Conservation (phyloP, 2,113 vertebrate genomes). For the Oryzias celebensis region DNA sequence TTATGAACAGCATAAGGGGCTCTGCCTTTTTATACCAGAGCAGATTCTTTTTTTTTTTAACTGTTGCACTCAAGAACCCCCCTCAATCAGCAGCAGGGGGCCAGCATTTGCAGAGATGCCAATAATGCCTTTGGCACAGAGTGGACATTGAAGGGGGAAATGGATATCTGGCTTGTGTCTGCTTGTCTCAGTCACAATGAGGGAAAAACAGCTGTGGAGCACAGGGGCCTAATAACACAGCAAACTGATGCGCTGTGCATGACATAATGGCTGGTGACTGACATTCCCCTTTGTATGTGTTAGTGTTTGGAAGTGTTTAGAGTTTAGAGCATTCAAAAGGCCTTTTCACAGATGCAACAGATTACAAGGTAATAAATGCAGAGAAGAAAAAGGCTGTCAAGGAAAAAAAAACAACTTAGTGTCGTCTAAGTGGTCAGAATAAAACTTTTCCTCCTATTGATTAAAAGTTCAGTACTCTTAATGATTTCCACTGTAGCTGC, state of each 20-base stretch:
- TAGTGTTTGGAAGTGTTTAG: not conserved
- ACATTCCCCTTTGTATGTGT: conserved; percentile 6
- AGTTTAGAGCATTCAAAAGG: conserved; percentile 3
- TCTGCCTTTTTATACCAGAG: too few species aligned
- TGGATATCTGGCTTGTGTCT: conserved; percentile 63
- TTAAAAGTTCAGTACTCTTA: too few species aligned
- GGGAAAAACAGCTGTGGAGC: conserved; percentile 45
- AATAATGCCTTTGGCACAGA: conserved; percentile 49
- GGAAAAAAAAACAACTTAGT: too few species aligned
- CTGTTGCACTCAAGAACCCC: too few species aligned
- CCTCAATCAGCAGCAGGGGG: conserved; percentile 46
- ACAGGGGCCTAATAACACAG: conserved; percentile 32
- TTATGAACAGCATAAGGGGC: conserved; percentile 14
- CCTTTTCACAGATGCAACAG: not conserved
- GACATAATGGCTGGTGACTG: conserved; percentile 4
- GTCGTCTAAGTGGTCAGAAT: too few species aligned
- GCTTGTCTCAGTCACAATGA: conserved; percentile 26
- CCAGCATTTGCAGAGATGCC: conserved; percentile 55
- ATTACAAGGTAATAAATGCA: not conserved
- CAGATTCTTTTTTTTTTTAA: too few species aligned
- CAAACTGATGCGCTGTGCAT: conserved; percentile 18
- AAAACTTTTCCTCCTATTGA: too few species aligned
- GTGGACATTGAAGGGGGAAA: conserved; percentile 53
- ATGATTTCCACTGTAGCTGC: too few species aligned
- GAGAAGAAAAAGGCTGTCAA: not conserved